Conservation (phyloP, 2,797 vertebrate genomes). For the Alectoris magna region DNA sequence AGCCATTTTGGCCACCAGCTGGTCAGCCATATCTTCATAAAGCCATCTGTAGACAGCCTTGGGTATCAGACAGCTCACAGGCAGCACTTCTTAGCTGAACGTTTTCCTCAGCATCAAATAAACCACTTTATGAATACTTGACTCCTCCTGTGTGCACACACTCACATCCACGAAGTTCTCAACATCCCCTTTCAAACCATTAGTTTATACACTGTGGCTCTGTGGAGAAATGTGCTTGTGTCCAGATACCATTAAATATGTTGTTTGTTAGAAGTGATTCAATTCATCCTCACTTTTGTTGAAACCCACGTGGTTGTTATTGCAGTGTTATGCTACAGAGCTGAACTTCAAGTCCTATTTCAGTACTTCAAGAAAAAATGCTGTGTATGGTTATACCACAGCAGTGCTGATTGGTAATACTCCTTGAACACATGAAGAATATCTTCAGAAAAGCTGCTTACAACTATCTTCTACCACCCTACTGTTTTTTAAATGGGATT, state of each 20-base stretch:
- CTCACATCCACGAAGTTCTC: background rate
- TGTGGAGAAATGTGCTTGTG: background rate
- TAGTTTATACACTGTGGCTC: background rate
- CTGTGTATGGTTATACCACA: background rate
- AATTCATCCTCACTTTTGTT: rapidly evolving
- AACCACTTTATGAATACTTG: background rate
- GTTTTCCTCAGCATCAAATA: background rate
- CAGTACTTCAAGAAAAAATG: background rate
- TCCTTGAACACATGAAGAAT: background rate
- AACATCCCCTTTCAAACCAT: background rate
- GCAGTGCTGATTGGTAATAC: rapidly evolving
- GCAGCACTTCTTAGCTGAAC: background rate
- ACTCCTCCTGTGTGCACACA: background rate
- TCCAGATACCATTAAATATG: background rate
- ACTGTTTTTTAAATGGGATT: background rate
- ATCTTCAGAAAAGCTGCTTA: background rate
- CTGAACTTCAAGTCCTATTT: background rate
- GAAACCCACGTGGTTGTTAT: background rate
- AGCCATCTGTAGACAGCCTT: background rate
- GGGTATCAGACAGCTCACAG: background rate
- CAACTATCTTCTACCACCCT: background rate
- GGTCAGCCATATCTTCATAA: background rate
- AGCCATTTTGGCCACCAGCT: background rate
- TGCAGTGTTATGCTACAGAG: background rate
- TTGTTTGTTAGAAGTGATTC: background rate